Evolutionary conservation across 2,888 invertebrate species (phyloP), one percentile per base, ranked within the genome.

Genomic region (Idaea aversata): DNA sequence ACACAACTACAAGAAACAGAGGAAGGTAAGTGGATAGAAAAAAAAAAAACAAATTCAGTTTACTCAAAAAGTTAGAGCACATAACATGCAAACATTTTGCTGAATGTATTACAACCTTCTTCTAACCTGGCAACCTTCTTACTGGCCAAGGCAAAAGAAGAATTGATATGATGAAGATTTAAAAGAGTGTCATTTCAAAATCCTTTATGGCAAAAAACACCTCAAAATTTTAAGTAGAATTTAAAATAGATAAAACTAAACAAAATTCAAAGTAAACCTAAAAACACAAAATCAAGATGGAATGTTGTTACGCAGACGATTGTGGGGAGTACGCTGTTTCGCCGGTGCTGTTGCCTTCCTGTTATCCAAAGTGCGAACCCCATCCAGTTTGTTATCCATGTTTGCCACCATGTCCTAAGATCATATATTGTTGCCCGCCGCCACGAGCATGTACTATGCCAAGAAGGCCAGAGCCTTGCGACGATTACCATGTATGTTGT

Each of bases 241-340:
- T 65, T 67, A 68, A 70, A 76, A 73, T 74, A 74, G 68, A 59
- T 63, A 67, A 63, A 57, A 67, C 67, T 65, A 4, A 62, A 58
- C 5, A n/a, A 65, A 62, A 25, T 16, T 34, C 10, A 62, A 67
- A 70, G 62, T 62, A 64, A 66, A 61, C 64, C 66, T 63, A 66
- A 69, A 71, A 68, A 75, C 65, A 69, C 64, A 69, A 78, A 84
- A 77, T 76, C 81, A 84, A 82, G 73, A 91, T 91, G 91, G 84
- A 85, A 61, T 84, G 81, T 71, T 88, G 85, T 65, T 85, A 80
- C 69, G 64, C 74, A 5, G 80, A 79, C 7, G 82, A 83, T 4
- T 85, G 86, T 67, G 83, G 80, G 25, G 80, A 83, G 57, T 86
- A 76, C 70, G 65, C 82, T 15, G 88, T 89, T 15, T 76, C 85